Conservation (phyloP, 2,113 vertebrate genomes). For the Nannobrachium achirus region DNA sequence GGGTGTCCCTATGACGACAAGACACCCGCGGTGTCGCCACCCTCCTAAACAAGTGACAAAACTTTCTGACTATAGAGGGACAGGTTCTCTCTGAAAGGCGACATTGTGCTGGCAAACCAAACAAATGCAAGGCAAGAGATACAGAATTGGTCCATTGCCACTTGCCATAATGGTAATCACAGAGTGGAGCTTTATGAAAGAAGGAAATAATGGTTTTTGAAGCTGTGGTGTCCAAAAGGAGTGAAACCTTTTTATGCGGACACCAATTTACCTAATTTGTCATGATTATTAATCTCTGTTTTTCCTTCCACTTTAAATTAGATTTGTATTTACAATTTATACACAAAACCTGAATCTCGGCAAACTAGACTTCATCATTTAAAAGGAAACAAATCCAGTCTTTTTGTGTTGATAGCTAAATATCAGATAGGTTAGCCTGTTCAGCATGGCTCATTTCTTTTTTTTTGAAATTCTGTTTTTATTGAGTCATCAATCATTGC, state of each 20-base stretch:
- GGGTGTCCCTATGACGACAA: slow-evolving; percentile 75
- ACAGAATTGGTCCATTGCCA: slow-evolving; percentile 59
- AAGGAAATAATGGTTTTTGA: slow-evolving; percentile 48
- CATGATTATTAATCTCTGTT: neutral
- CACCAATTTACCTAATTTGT: slow-evolving; percentile 2
- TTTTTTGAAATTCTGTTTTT: too few relatives aligned
- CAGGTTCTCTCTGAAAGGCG: slow-evolving; percentile 76
- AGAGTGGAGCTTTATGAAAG: slow-evolving; percentile 46
- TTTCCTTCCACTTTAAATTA: neutral
- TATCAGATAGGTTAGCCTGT: too few relatives aligned
- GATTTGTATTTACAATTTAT: neutral
- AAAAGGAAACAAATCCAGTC: too few relatives aligned
- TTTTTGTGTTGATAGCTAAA: too few relatives aligned
- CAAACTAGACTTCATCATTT: neutral
- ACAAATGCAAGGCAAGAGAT: slow-evolving; percentile 68
- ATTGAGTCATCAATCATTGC: too few relatives aligned
- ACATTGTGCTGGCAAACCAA: slow-evolving; percentile 75
- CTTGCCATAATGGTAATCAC: slow-evolving; percentile 49
- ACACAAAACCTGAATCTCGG: slow-evolving; percentile 3
- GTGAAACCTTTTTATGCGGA: slow-evolving; percentile 20
- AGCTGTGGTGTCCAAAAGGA: slow-evolving; percentile 42
- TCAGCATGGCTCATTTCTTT: neutral
- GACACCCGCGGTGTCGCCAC: slow-evolving; percentile 81
- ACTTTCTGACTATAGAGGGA: slow-evolving; percentile 67
- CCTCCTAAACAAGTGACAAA: slow-evolving; percentile 81